Base-by-base conservation (phyloP, 2,888 invertebrate species). In the Eupithecia vulgata region DNA sequence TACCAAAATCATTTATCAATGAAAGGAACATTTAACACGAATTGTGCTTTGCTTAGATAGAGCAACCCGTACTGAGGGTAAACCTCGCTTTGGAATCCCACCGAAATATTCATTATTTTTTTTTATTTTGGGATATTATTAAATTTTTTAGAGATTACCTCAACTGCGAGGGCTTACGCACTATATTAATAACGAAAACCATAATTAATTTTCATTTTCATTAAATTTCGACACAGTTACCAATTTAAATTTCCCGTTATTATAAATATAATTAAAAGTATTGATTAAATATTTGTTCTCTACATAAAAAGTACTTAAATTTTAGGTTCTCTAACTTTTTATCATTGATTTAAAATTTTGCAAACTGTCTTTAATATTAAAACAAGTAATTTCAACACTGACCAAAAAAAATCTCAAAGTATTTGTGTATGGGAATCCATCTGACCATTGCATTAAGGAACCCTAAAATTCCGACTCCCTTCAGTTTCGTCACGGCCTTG, bases 401-500 rank as follows among this genome's bases (percentile, higher is more conserved):
- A 17, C 30, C 17, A 25, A 25, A 25, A 57, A 40, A 40, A 40
- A 40, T 40, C 40, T 5, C 13, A 40, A 48, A 8, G 25, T 25
- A 21, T 57, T 57, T 57, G 25, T 57, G 12, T 57, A 21, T 25
- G 12, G 21, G 12, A 21, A 21, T 21, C 61, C 34, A 17, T 34
- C 8, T 61, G 61, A 34, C 61, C 61, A 34, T 61, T 34, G 30
- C 25, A 17, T 34, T 61, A 65, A 25, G 65, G 65, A 65, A 73
- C 74, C 71, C 71, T 57, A 71, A 74, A 61, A 66, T 1, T 3
- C 13, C 21, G 52, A 59, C 68, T 68, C 80, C 81, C 80, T 78
- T 75, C 70, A 71, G 67, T 71, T 72, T 74, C 99, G 93, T 99
- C 99, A 78, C 97, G 96, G 76, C 96, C 90, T 96, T 86, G 87